Base-by-base conservation (phyloP, 1,140 invertebrate species). In the Steinernema khuongi region DNA sequence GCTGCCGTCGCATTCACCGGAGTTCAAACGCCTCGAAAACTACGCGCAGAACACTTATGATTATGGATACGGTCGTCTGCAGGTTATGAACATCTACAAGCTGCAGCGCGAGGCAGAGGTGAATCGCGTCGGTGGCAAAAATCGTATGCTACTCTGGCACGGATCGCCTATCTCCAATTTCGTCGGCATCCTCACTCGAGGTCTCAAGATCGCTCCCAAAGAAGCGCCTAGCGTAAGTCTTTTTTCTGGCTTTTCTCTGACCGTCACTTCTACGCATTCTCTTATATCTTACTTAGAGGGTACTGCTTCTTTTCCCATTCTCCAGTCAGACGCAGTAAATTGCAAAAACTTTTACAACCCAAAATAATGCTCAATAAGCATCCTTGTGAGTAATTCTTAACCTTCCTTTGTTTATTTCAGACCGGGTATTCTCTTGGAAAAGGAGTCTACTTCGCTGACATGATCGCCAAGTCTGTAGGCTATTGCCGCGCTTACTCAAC, bases 381-480 rank as follows among this genome's bases (percentile, higher is more conserved):
- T n/a, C n/a, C n/a, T n/a, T n/a, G n/a, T n/a, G n/a, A n/a, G n/a
- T n/a, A n/a, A n/a, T n/a, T n/a, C n/a, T n/a, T n/a, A n/a, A n/a
- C n/a, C n/a, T n/a, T n/a, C n/a, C n/a, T n/a, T n/a, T n/a, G n/a
- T n/a, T n/a, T n/a, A n/a, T 17, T 85, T 84, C 74, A 85, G 79
- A 93, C 93, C 33, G 95, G 96, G 78, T 98, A 98, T 87, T 98
- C 98, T 96, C 98, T 99, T 87, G 96, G 96, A 69, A 89, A 89
- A 81, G 88, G 88, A 83, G 90, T 91, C 50, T 98, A 98, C 86
- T 97, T 98, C 88, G 95, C 96, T 1, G 96, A 99, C 86, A 97
- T 97, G 94, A 94, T 97, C 0, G 94, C 94, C 0, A 99, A 99
- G 86, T 97, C 94, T 0, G 95, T 96, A 0, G 97, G 98, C 86